Evolutionary conservation across 2,113 vertebrate species (phyloP), one percentile per base, ranked within the genome.

Genomic region (Scomber scombrus): DNA sequence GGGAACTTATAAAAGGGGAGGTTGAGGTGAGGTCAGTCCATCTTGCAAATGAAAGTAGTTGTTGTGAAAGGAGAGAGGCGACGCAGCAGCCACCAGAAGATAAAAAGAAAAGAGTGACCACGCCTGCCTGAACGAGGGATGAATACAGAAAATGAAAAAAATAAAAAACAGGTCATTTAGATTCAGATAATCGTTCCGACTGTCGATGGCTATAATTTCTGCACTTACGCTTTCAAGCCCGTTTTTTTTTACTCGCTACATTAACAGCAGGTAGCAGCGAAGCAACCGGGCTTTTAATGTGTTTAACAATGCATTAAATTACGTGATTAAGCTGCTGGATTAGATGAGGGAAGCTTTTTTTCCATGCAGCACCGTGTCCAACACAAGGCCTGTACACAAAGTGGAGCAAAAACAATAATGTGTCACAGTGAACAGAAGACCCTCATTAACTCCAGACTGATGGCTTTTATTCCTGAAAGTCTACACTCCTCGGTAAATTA

Each of bases 271-370:
- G 80, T 78, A 80, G 88, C 88, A 26, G 91, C 75, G 90, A 76
- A 79, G 85, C 83, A 61, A 66, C 63, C 47, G 2, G 11, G 74
- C 80, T 88, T 91, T 90, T 91, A 92, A 91, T 88, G 87, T 88
- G 92, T 50, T 85, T 91, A 93, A 93, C 90, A 93, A 92, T 88
- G 91, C 93, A 84, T 89, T 91, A 90, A 93, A 95, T 93, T 57
- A 83, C 65, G 75, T 90, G 84, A 91, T 94, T 93, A 93, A 86
- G 80, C 63, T 61, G 68, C 81, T 66, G 73, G 87, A 89, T 89
- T 78, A 91, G 78, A 85, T 23, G 10, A 40, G 69, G 65, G 57
- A 90, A 87, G 85, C 68, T 78, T 83, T 81, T 40, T 40, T 40
- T 2, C 64, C 72, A n/a, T n/a, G n/a, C n/a, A 49, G 56, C 52